Base-by-base conservation (phyloP, 2,888 invertebrate species). In the Norana najaformis region DNA sequence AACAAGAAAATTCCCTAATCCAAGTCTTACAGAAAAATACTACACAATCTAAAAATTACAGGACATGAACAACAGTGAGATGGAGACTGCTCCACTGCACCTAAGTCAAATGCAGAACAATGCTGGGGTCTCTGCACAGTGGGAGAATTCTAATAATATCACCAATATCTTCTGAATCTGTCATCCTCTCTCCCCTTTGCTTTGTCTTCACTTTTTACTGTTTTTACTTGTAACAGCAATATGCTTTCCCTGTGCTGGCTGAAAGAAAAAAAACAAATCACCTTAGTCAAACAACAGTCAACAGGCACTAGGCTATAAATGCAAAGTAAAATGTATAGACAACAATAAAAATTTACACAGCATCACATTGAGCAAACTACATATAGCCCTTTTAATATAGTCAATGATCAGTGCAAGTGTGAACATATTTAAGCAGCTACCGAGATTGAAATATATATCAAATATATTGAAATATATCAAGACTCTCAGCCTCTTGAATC, bases 161-260 rank as follows among this genome's bases (percentile, higher is more conserved):
- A 69, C n/a, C 47, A n/a, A n/a, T 1, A 69, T 69, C 69, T 69
- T 69, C 69, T 69, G 69, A 13, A 69, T 69, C 69, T 69, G 69
- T 69, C 69, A 30, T 8, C 69, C n/a, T 69, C 8, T 69, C 69
- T 69, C n/a, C n/a, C 69, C 30, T 69, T n/a, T 69, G 69, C 69
- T 69, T 69, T 69, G 69, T 69, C 85, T 85, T 85, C 85, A 85
- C 34, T 85, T 85, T 8, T 85, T 85, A 85, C 85, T 85, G 85
- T 85, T 85, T 85, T 85, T 85, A 85, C 85, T 85, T 85, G 85
- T 85, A 85, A 85, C 85, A 36, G 85, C 85, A 36, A 85, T 85
- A 23, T 85, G 85, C 14, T 85, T 85, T 37, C 85, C 85, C 35
- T 85, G 85, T 85, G 85, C 85, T 36, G 85, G 85, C 85, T 85